Evolutionary conservation across 2,797 vertebrate species (phyloP).

Genomic region (Capromys pilorides): DNA sequence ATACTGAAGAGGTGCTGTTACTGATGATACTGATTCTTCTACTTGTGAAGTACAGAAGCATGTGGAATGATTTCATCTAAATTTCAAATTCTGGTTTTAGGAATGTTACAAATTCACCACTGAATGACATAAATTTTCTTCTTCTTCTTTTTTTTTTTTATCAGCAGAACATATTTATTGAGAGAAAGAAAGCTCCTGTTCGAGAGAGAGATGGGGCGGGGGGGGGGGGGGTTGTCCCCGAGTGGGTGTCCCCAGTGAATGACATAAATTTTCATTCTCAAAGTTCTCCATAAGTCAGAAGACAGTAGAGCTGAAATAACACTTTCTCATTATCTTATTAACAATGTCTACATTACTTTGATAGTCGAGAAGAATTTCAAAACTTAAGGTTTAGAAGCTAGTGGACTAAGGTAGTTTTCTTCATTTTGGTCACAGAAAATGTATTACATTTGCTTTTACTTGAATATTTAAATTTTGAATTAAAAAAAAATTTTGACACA

Average conservation of each 20-base stretch:
- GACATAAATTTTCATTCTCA: background rate
- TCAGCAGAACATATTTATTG: no score
- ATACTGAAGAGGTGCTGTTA: background rate
- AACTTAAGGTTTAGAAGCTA: background rate
- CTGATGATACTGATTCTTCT: background rate
- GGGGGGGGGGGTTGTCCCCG: no score
- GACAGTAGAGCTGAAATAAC: background rate
- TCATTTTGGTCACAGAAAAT: background rate
- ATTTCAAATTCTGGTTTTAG: conserved; percentile 1
- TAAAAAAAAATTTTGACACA: no score
- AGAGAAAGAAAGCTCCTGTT: no score
- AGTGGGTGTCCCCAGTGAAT: no score
- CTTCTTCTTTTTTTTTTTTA: no score
- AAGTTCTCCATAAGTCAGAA: background rate
- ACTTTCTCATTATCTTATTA: background rate
- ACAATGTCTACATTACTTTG: background rate
- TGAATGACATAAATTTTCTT: background rate
- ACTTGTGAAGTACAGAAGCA: background rate
- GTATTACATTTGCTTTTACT: background rate
- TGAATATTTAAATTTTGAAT: background rate
- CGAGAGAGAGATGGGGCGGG: no score
- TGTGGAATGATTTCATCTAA: background rate
- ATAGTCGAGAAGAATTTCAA: background rate
- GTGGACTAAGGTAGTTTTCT: background rate
- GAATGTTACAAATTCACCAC: background rate